Conservation (phyloP, 2,888 invertebrate species). For the Agrypnus murinus region DNA sequence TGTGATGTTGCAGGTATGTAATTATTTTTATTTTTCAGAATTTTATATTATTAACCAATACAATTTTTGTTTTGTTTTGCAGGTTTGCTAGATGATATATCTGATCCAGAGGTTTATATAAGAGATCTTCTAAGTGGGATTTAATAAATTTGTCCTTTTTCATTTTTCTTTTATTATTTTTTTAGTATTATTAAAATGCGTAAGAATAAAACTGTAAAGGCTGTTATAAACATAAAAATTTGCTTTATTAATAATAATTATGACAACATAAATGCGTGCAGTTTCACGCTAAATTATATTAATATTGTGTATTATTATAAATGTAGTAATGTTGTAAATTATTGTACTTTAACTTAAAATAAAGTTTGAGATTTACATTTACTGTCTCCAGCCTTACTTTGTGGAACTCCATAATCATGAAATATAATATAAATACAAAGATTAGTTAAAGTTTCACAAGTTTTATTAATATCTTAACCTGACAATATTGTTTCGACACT, state of each 20-base stretch:
- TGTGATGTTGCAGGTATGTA: slow-evolving; percentile 89
- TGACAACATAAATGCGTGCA: slow-evolving; percentile 26
- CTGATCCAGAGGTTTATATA: slow-evolving; percentile 78
- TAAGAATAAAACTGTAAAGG: slow-evolving; percentile 49
- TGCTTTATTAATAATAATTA: slow-evolving; percentile 36
- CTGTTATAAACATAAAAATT: slow-evolving; percentile 47
- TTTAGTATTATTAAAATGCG: slow-evolving; percentile 48
- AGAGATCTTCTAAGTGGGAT: slow-evolving; percentile 73
- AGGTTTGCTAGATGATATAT: slow-evolving; percentile 80
- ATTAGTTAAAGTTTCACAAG: too few species aligned
- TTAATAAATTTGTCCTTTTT: slow-evolving; percentile 48
- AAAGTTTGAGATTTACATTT: slow-evolving; percentile 45
- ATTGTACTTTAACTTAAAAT: slow-evolving; percentile 49
- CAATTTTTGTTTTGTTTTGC: slow-evolving; percentile 63
- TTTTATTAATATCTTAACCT: too few species aligned
- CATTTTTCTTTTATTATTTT: slow-evolving; percentile 34
- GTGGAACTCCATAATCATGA: too few species aligned
- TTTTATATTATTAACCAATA: neutral
- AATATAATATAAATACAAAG: too few species aligned
- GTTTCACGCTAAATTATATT: slow-evolving; percentile 42
- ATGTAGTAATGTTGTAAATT: slow-evolving; percentile 50
- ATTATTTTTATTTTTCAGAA: neutral
- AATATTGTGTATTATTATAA: slow-evolving; percentile 44
- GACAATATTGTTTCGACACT: too few species aligned
- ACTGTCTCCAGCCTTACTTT: too few species aligned